Evolutionary conservation across 2,797 vertebrate species (phyloP).

Genomic region (Micropoecilia bifurca): DNA sequence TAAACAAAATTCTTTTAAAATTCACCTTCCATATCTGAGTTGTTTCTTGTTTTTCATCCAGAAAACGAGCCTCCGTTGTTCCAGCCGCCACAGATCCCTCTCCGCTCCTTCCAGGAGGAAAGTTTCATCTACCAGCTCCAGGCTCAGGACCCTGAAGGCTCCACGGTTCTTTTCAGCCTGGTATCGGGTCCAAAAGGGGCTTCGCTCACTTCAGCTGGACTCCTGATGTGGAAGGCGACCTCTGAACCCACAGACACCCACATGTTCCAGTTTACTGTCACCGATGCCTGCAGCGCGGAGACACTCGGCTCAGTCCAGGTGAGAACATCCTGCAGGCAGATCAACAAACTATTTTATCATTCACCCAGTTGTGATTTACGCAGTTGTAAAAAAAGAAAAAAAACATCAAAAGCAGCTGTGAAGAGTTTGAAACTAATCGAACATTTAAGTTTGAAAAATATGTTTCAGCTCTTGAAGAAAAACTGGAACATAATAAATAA

Average conservation of each 20-base stretch:
- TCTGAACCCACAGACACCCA: constrained; percentile 56
- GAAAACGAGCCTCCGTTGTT: constrained; percentile 87
- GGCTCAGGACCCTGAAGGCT: constrained; percentile 88
- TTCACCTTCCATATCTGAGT: not conserved
- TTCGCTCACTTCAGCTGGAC: constrained; percentile 85
- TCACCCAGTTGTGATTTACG: not conserved
- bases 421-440: not conserved
- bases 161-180: constrained; percentile 83
- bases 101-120: constrained; percentile 88
- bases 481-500: not conserved
- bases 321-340: not conserved
- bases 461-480: not conserved
- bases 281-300: constrained; percentile 85
- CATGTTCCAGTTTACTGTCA: constrained; percentile 80
- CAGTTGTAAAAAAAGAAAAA: not conserved
- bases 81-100: constrained; percentile 67
- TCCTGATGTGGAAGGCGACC: constrained; percentile 86
- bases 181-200: constrained; percentile 84
- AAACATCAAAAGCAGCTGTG: not conserved
- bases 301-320: constrained; percentile 82
- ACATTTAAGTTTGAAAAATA: not conserved
- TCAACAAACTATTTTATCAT: too few relatives aligned
- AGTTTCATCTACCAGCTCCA: constrained; percentile 87
- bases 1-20: not conserved
- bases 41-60: constrained; percentile 51